Percentiles rank a stretch among this genome's conserved stretches.
Evolutionary conservation across 2,797 vertebrate genomes (phyloP).

Genomic region (Sciurus carolinensis): DNA sequence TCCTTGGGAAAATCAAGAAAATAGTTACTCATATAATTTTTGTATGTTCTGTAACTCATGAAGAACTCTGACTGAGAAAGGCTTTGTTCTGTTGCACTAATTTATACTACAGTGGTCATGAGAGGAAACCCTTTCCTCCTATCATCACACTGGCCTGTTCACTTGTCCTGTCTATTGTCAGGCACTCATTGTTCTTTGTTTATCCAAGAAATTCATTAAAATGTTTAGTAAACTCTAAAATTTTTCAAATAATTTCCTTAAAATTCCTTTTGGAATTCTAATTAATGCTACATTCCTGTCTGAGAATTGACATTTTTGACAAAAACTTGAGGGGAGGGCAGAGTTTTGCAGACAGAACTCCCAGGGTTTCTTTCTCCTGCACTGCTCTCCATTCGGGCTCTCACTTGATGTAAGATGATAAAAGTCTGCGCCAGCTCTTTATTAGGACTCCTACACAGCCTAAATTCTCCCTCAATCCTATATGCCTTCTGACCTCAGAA

Average conservation of each 20-base stretch:
- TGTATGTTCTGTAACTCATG: background rate
- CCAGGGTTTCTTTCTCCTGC: background rate
- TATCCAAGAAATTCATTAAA: background rate
- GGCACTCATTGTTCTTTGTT: background rate
- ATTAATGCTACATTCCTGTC: background rate
- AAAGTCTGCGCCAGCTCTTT: background rate
- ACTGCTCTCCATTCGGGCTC: background rate
- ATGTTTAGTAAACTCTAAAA: conserved; percentile 9
- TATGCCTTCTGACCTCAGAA: background rate
- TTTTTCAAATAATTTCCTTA: background rate
- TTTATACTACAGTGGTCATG: background rate
- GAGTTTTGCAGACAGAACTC: background rate
- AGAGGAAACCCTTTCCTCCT: background rate
- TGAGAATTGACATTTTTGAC: background rate
- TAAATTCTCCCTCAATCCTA: no score
- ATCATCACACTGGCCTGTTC: background rate
- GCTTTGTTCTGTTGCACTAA: background rate
- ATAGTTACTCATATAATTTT: background rate
- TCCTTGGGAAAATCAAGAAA: background rate
- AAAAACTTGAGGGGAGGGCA: background rate
- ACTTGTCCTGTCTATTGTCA: background rate
- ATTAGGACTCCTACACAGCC: background rate
- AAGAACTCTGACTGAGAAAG: background rate
- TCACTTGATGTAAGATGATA: background rate
- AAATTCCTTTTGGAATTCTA: background rate